Conservation (phyloP, 2,113 vertebrate genomes). For the Brienomyrus longianalis region DNA sequence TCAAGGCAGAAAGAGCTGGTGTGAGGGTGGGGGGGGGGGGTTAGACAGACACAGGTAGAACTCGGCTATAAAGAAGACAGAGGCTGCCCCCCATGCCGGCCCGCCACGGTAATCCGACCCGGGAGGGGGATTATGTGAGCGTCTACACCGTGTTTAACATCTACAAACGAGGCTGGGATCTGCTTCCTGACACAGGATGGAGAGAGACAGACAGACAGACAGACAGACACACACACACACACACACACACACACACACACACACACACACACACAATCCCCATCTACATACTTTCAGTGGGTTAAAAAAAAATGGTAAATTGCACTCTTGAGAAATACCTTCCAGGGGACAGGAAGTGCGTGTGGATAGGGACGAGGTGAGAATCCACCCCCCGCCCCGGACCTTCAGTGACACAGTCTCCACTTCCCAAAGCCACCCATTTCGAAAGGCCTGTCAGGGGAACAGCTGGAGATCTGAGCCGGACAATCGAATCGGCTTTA, state of each 20-base stretch:
- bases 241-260: background rate
- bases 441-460: background rate
- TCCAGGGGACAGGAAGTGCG: background rate
- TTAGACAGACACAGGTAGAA: background rate
- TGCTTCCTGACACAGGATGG: slow-evolving; percentile 8
- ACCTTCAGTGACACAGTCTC: background rate
- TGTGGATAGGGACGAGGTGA: background rate
- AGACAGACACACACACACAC: background rate
- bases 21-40: background rate
- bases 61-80: background rate
- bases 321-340: background rate
- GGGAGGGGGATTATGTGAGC: slow-evolving; percentile 38
- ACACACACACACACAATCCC: background rate
- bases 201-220: too few relatives aligned
- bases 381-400: background rate
- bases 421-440: background rate
- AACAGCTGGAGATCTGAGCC: slow-evolving; percentile 25
- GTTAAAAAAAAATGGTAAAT: background rate
- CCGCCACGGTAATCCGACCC: slow-evolving; percentile 15
- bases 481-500: slow-evolving; percentile 24
- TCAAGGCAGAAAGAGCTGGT: background rate
- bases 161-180: slow-evolving; percentile 37
- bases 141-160: slow-evolving; percentile 43
- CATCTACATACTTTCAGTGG: background rate
- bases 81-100: background rate